Percentiles rank a stretch among this genome's conserved stretches.
Evolutionary conservation across 2,113 vertebrate species (phyloP).

Genomic region (Elgaria multicarinata): DNA sequence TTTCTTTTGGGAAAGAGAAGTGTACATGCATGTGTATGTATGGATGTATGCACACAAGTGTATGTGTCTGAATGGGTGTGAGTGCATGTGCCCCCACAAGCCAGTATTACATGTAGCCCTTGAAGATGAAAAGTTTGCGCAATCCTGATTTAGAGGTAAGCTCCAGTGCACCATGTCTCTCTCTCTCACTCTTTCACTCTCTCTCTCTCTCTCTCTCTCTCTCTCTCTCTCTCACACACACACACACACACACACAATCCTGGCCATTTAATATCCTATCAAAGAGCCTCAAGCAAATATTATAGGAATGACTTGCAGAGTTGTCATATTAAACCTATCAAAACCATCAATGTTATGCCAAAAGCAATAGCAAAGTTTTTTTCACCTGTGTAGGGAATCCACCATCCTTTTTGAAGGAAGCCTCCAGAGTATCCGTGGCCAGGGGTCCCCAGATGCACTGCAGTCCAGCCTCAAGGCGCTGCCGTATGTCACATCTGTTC

Average conservation of each 20-base stretch:
- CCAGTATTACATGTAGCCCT: too few relatives aligned
- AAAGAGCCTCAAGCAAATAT: background rate
- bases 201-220: too few relatives aligned
- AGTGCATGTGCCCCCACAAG: too few relatives aligned
- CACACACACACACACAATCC: background rate
- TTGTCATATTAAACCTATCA: background rate
- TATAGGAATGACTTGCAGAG: background rate
- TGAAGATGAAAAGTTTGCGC: too few relatives aligned
- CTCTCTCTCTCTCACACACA: too few relatives aligned
- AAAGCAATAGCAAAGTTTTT: background rate
- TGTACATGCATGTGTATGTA: too few relatives aligned
- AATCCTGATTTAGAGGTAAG: too few relatives aligned
- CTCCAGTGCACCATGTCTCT: too few relatives aligned
- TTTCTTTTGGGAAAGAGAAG: too few relatives aligned
- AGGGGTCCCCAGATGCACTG: slow-evolving; percentile 86
- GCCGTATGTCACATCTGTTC: slow-evolving; percentile 85
- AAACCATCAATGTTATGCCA: slow-evolving; percentile 10
- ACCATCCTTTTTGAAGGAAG: slow-evolving; percentile 89
- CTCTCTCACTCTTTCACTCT: too few relatives aligned
- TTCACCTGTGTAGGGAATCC: slow-evolving; percentile 88
- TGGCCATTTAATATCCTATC: background rate
- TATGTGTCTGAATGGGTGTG: too few relatives aligned
- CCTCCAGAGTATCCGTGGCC: slow-evolving; percentile 90
- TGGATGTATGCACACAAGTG: too few relatives aligned
- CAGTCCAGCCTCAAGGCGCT: slow-evolving; percentile 84